Evolutionary conservation across 2,797 vertebrate genomes (phyloP), one percentile per base, ranked within the genome.

Genomic region (Poeciliopsis infans): DNA sequence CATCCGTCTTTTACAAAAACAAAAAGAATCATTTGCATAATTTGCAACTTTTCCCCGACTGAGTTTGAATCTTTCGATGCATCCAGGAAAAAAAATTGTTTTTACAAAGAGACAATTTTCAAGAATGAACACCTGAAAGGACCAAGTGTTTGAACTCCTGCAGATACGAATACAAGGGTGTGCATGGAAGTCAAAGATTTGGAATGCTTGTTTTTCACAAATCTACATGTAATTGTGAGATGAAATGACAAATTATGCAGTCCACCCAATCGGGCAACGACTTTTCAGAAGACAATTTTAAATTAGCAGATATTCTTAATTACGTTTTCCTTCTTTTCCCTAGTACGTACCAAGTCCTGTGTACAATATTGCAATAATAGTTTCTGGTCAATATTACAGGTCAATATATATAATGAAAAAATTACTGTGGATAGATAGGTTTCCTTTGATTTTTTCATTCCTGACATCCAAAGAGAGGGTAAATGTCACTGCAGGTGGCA

Each of bases 401-500:
- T 75, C 70, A 75, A 47, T 47, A 47, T 82, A 51, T 77, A 86
- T 46, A 45, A 45, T 23, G 75, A 72, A 84, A 36, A 79, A 76
- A 77, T 72, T 45, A 66, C 68, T 28, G 66, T 49, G n/a, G 64
- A 80, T 41, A 53, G 18, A 41, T 10, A 53, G 71, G 31, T 70
- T 47, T 31, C 70, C 74, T 75, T 28, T 39, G 46, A 71, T 75
- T 79, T 33, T 13, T 23, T 33, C 47, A 41, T 80, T 73, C 16
- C 74, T 36, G 47, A 28, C 53, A 74, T 73, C 75, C 47, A 61
- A 80, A 83, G 43, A 77, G 15, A 77, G 83, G 72, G 70, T 82
- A 86, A 89, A 80, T 84, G 72, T 78, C 82, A 84, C 80, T 78
- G 82, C 79, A 80, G 83, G 84, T 90, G 81, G 72, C 80, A 80